Percentiles rank a stretch among this genome's conserved stretches.
Evolutionary conservation across 1,140 invertebrate genomes (phyloP).

Genomic region (Drosophila guanche): DNA sequence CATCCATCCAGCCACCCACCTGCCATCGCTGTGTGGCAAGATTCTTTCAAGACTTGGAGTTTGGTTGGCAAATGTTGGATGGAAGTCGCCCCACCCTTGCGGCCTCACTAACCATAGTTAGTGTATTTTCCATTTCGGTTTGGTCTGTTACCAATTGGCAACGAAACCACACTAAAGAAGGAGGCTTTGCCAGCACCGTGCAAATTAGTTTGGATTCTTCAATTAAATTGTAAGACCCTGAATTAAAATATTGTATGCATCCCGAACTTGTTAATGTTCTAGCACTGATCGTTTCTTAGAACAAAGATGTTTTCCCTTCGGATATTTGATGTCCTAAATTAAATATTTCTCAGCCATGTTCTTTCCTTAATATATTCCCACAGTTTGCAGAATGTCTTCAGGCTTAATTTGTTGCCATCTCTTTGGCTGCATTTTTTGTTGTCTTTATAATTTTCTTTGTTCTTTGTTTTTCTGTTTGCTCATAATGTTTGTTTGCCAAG

Average conservation of each 20-base stretch:
- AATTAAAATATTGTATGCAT: no score
- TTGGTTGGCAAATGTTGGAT: background rate
- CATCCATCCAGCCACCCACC: constrained; percentile 9
- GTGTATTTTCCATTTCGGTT: no score
- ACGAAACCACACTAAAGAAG: no score
- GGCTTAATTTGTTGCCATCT: constrained; percentile 12
- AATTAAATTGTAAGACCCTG: no score
- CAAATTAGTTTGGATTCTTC: no score
- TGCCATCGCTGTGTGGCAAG: constrained; percentile 6
- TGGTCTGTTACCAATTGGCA: no score
- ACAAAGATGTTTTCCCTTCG: no score
- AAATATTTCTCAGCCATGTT: background rate
- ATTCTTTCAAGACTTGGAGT: constrained; percentile 1
- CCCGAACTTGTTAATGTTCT: no score
- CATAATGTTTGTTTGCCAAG: constrained; percentile 71
- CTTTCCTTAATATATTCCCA: background rate
- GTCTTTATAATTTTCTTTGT: constrained; percentile 15
- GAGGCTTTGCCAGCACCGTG: no score
- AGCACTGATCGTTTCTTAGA: no score
- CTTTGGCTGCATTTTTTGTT: background rate
- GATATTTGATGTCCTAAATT: background rate
- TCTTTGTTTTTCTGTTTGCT: constrained; percentile 63
- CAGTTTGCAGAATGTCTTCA: background rate
- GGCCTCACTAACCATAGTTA: no score
- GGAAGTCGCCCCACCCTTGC: no score